Evolutionary conservation across 1,140 invertebrate genomes (phyloP).

Genomic region (Magallana ariakensis): DNA sequence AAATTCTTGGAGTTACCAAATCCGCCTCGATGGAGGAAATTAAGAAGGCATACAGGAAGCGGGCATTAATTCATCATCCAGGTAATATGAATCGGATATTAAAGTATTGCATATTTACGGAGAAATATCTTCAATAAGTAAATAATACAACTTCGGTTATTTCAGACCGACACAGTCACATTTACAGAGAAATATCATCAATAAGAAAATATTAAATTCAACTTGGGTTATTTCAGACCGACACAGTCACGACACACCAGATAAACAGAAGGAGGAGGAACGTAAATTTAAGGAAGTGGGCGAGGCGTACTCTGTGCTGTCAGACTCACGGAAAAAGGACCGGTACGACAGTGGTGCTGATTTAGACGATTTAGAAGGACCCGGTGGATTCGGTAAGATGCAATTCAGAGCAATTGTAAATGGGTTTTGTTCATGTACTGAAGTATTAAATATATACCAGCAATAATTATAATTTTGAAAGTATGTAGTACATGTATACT

Average conservation of each 20-base stretch:
- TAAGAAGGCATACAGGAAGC: slow-evolving; percentile 93
- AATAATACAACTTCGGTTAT: neutral
- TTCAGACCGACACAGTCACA: slow-evolving; percentile 91
- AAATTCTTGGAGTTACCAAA: slow-evolving; percentile 92
- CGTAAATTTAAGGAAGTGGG: slow-evolving; percentile 82
- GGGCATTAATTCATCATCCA: slow-evolving; percentile 98
- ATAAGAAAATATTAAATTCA: too few relatives aligned
- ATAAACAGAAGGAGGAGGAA: slow-evolving; percentile 93
- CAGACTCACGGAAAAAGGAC: slow-evolving; percentile 77
- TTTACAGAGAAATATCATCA: too few relatives aligned
- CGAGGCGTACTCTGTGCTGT: slow-evolving; percentile 78
- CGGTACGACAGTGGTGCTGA: slow-evolving; percentile 79
- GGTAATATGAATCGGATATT: slow-evolving; percentile 84
- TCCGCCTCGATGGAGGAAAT: slow-evolving; percentile 96
- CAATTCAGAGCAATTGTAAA: neutral
- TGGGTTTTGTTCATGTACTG: too few relatives aligned
- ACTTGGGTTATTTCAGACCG: slow-evolving; percentile 84
- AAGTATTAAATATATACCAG: too few relatives aligned
- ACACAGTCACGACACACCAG: slow-evolving; percentile 91
- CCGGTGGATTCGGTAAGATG: slow-evolving; percentile 62
- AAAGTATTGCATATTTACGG: too few relatives aligned
- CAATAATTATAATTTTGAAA: too few relatives aligned
- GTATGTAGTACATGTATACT: too few relatives aligned
- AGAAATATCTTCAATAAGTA: too few relatives aligned
- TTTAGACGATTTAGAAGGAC: slow-evolving; percentile 74